These are phyloP conservation scores for Limanda limanda DNA, from an alignment of 2,113 vertebrate genomes.

Conservation along the genomic window DNA sequence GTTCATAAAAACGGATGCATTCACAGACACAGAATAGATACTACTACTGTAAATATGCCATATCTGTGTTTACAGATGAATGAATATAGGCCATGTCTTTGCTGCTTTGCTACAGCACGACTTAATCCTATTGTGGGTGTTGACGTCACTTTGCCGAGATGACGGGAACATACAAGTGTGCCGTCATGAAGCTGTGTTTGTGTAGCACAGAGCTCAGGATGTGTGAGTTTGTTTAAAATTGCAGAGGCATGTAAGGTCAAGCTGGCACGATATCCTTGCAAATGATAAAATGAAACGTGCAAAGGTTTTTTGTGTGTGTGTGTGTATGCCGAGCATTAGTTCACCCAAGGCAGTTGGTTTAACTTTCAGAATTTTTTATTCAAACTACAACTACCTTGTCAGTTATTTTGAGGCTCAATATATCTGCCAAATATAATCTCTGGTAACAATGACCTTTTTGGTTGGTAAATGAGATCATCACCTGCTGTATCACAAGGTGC, in stretches of 20 bases:
- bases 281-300: too few species aligned
- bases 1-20: neutral
- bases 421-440: neutral
- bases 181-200: neutral
- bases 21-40: neutral
- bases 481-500: neutral
- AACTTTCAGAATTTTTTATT: neutral
- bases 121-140: slow-evolving; percentile 21
- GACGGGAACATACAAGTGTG: neutral
- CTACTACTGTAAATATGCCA: slow-evolving; percentile 8
- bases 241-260: neutral
- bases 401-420: neutral
- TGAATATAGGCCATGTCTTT: neutral
- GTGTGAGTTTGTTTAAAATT: neutral
- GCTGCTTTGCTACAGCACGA: neutral
- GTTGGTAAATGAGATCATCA: neutral
- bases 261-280: too few species aligned
- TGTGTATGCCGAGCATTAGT: neutral
- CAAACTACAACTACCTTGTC: neutral
- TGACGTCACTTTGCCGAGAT: slow-evolving; percentile 6
- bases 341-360: neutral
- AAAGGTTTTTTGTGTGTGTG: neutral
- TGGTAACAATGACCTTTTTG: neutral
- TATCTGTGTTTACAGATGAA: neutral
- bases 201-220: neutral